A percentile compares a stretch with the other conserved stretches of the same genome.
These are phyloP conservation scores for Plectrocnemia conspersa DNA, from an alignment of 1,140 invertebrate genomes.

Conservation along the genomic window DNA sequence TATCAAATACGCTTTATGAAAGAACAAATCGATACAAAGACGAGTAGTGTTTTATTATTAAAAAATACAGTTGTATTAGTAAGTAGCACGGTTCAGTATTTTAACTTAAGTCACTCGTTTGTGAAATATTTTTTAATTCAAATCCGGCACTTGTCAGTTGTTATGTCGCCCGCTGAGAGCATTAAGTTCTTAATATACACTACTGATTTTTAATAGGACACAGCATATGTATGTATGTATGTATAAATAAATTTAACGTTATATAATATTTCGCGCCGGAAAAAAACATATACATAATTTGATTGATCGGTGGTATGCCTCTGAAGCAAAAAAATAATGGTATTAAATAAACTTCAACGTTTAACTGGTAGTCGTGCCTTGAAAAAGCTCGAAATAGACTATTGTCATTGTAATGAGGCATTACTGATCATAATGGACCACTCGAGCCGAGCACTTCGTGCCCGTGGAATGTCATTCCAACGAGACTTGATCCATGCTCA, in stretches of 20 bases:
- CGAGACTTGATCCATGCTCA: slow-evolving; percentile 13
- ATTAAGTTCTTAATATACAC: background rate
- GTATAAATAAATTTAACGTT: no score
- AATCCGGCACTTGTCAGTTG: slow-evolving; percentile 4
- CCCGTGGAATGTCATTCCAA: slow-evolving; percentile 13
- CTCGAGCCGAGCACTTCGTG: background rate
- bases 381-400: slow-evolving; percentile 2
- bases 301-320: no score
- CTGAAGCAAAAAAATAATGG: no score
- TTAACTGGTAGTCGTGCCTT: slow-evolving; percentile 6
- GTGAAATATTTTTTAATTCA: background rate
- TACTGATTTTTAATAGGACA: slow-evolving; percentile 3
- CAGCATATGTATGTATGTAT: background rate
- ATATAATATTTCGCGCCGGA: no score
- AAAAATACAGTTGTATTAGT: no score
- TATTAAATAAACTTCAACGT: no score
- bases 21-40: no score
- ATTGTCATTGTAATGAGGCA: slow-evolving; percentile 25
- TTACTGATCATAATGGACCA: slow-evolving; percentile 14
- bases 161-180: slow-evolving; percentile 1
- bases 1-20: no score
- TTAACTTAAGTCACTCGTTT: slow-evolving; percentile 1
- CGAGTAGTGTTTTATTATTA: slow-evolving; percentile 3
- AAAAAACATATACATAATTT: no score
- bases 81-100: slow-evolving; percentile 5